Percentiles rank a stretch among this genome's conserved stretches.
Evolutionary conservation across 1,140 invertebrate genomes (phyloP).

Genomic region (Macrotrachela quadricornifera): DNA sequence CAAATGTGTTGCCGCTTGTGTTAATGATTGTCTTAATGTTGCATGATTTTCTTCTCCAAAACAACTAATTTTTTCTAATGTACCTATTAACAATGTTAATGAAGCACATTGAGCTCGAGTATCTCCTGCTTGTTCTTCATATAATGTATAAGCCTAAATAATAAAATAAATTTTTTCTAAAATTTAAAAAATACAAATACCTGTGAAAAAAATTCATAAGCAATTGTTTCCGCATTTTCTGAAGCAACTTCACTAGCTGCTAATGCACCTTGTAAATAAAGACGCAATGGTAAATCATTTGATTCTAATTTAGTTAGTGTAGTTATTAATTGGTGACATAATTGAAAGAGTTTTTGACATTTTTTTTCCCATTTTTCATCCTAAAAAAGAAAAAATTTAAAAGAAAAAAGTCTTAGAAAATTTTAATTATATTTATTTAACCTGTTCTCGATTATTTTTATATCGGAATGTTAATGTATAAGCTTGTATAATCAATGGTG

Average conservation of each 20-base stretch:
- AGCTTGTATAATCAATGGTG: conserved; percentile 84
- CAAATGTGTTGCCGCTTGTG: conserved; percentile 72
- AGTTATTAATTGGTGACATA: conserved; percentile 79
- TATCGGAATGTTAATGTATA: conserved; percentile 69
- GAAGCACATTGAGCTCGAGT: conserved; percentile 85
- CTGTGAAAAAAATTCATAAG: conserved; percentile 94
- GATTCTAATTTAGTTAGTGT: conserved; percentile 62
- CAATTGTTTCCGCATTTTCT: conserved; percentile 79
- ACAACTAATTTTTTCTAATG: conserved; percentile 43
- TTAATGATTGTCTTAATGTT: conserved; percentile 76
- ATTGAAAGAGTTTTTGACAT: conserved; percentile 90
- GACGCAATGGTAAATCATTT: conserved; percentile 65
- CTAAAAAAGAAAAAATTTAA: conserved; percentile 27
- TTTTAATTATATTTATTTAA: no score
- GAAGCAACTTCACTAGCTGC: conserved; percentile 75
- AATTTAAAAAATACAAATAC: conserved; percentile 22
- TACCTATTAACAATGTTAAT: conserved; percentile 79
- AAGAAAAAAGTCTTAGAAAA: no score
- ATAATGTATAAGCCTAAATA: conserved; percentile 65
- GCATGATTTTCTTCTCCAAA: conserved; percentile 92
- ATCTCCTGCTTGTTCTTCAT: conserved; percentile 95
- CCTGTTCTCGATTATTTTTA: conserved; percentile 2
- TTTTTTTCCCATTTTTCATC: conserved; percentile 96
- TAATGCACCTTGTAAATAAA: conserved; percentile 75
- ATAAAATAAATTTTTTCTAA: neutral